These are phyloP conservation scores for Eupithecia insigniata DNA, from an alignment of 2,888 invertebrate genomes.

Conservation along the genomic window DNA sequence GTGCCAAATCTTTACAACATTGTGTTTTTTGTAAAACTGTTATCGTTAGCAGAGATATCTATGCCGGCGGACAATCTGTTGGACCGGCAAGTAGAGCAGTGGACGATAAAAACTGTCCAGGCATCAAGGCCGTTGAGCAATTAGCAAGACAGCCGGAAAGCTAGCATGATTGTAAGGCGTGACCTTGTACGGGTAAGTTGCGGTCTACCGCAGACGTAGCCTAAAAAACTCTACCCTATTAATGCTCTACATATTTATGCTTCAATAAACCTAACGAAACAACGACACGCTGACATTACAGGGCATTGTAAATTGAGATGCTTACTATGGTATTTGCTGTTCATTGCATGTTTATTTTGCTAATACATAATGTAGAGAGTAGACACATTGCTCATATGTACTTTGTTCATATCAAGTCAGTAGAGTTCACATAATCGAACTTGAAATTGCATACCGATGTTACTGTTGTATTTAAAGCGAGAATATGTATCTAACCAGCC, in stretches of 20 bases:
- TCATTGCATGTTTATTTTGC: conserved; percentile 2
- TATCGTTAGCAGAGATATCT: conserved; percentile 44
- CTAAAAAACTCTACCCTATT: conserved; percentile 66
- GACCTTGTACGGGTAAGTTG: conserved; percentile 72
- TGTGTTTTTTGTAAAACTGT: conserved; percentile 25
- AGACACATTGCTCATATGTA: background rate
- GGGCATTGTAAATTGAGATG: conserved; percentile 13
- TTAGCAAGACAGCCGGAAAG: conserved; percentile 59
- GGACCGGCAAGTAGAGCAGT: conserved; percentile 50
- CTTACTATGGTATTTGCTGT: conserved; percentile 14
- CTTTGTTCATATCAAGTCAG: background rate
- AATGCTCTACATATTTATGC: conserved; percentile 53
- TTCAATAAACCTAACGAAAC: conserved; percentile 51
- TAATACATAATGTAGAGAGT: background rate
- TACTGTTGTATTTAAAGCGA: background rate
- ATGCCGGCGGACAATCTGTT: conserved; percentile 45
- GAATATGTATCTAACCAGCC: background rate
- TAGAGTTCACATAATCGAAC: background rate
- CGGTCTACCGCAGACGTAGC: conserved; percentile 64
- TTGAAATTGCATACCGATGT: background rate
- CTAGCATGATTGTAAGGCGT: conserved; percentile 55
- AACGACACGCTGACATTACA: conserved; percentile 5
- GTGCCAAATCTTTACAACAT: conserved; percentile 1
- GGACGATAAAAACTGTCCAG: conserved; percentile 61
- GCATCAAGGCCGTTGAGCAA: conserved; percentile 65